Conservation (phyloP, 2,797 vertebrate species). For the Eulemur mongoz region DNA sequence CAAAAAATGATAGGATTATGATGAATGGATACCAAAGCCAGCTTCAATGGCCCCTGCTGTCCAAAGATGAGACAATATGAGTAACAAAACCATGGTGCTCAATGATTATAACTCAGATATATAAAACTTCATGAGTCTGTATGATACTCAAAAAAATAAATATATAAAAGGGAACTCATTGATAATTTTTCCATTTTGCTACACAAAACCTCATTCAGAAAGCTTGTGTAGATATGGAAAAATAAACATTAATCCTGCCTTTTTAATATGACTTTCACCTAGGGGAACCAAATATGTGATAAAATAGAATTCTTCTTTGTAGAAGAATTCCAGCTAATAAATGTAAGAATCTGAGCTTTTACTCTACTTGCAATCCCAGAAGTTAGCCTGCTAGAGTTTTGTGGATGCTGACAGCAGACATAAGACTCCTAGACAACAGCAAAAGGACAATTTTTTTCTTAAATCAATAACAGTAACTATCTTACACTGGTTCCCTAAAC, state of each 20-base stretch:
- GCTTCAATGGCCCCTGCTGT: background rate
- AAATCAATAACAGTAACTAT: background rate
- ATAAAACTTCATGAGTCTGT: background rate
- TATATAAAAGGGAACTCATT: background rate
- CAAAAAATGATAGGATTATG: background rate
- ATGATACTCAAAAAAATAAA: background rate
- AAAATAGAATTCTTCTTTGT: background rate
- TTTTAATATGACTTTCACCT: background rate
- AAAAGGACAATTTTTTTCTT: background rate
- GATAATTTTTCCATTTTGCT: background rate
- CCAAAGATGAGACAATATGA: background rate
- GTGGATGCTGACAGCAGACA: background rate
- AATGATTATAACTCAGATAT: background rate
- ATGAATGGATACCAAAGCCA: background rate
- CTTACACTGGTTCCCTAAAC: background rate
- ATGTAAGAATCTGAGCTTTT: background rate
- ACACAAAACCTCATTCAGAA: background rate
- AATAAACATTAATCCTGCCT: background rate
- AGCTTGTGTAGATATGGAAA: background rate
- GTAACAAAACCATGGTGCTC: background rate
- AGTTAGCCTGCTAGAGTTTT: background rate
- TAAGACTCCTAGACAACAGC: background rate
- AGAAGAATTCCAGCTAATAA: background rate
- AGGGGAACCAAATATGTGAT: background rate
- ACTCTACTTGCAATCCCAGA: background rate